Base-by-base conservation (phyloP, 2,888 invertebrate genomes). In the Melinopterus prodromus region DNA sequence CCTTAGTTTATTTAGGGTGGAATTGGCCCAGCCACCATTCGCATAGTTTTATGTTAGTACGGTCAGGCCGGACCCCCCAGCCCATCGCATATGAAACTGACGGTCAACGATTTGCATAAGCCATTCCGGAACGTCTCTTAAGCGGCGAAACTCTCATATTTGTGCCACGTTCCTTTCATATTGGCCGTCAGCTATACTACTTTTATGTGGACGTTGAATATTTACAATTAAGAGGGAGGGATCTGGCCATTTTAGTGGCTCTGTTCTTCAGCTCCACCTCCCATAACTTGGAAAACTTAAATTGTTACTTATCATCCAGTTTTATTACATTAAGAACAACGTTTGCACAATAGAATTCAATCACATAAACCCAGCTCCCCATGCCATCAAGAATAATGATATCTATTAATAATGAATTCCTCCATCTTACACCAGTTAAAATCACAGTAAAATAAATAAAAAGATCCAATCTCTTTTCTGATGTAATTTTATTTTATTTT, bases 1-100 rank as follows among this genome's bases (percentile, higher is more conserved):
- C 53, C 53, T 53, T 53, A 53, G 53, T 53, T 53, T 53, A 53
- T 53, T 53, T 53, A 53, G 53, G 53, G 53, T 53, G 53, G 53
- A 53, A 53, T 53, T 53, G 53, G 53, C 12, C 53, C 9, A 53
- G 53, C 53, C 53, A 53, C 53, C 53, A 53, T 53, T 53, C 53
- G 53, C 53, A 53, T 53, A 53, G 53, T 53, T 53, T 53, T 53
- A 53, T 53, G 53, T 53, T 53, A 53, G 53, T 53, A 53, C 53
- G 53, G 53, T 53, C 53, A 53, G 53, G 53, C 53, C 53, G 53
- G 53, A 53, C 53, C 53, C 53, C 53, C 53, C 9, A 12, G 53
- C 53, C 12, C 53, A 12, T 7, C 53, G 12, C 53, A 53, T 53
- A 53, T 53, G 53, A 53, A 53, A 53, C 53, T 53, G 53, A 53